phyloP scores from a whole-genome alignment of 2,797 vertebrate genomes.

The Chaenodraco wilsoni region DNA sequence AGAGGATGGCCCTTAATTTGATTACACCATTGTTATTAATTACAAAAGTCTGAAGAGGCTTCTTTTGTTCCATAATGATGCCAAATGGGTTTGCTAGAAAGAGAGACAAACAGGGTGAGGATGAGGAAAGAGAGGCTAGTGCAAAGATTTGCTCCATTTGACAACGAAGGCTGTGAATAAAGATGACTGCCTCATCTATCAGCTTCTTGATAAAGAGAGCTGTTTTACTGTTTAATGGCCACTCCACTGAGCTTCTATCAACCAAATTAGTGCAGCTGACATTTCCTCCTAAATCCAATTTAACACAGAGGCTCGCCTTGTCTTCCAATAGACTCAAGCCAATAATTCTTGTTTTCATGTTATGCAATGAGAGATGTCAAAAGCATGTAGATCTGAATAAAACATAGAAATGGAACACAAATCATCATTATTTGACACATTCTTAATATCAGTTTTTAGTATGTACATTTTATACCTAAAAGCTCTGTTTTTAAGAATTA shows the following conservation, averaged over 20 bases:
- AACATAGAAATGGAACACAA: constrained; percentile 28
- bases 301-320: constrained; percentile 42
- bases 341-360: constrained; percentile 54
- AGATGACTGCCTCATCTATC: constrained; percentile 69
- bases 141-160: constrained; percentile 59
- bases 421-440: not conserved
- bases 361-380: constrained; percentile 28
- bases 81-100: constrained; percentile 13
- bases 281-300: constrained; percentile 67
- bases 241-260: constrained; percentile 66
- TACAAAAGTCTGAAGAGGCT: constrained; percentile 27
- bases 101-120: constrained; percentile 2
- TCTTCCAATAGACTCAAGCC: constrained; percentile 43
- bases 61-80: constrained; percentile 24
- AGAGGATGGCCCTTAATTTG: constrained; percentile 54
- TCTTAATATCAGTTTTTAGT: constrained; percentile 2
- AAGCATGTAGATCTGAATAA: constrained; percentile 25
- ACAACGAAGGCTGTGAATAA: constrained; percentile 64
- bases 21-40: constrained; percentile 69
- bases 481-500: constrained; percentile 15
- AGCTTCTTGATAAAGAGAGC: constrained; percentile 63
- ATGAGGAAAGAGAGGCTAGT: constrained; percentile 8
- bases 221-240: constrained; percentile 72
- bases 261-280: constrained; percentile 69
- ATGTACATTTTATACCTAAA: constrained; percentile 5